Conservation (phyloP, 2,797 vertebrate genomes). For the Ceyx erithaca region DNA sequence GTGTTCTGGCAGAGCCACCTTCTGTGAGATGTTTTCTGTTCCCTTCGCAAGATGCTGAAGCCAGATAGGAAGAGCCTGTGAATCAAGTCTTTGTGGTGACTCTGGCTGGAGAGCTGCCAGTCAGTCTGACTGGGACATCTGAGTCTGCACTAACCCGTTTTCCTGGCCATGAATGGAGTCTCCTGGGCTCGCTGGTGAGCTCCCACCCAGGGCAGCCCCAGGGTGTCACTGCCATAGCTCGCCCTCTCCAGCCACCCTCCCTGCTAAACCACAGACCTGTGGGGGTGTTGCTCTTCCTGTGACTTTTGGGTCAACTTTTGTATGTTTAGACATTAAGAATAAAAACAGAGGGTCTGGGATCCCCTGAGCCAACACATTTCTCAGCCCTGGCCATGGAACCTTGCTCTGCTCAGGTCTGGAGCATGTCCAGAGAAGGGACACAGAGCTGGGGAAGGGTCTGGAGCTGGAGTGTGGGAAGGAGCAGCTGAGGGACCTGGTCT, state of each 20-base stretch:
- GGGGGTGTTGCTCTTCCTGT: background rate
- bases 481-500: too few relatives aligned
- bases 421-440: too few relatives aligned
- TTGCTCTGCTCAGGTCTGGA: background rate
- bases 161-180: background rate
- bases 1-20: conserved; percentile 51
- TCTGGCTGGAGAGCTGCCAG: conserved; percentile 56
- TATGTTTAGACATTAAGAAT: background rate
- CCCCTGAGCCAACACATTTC: background rate
- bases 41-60: conserved; percentile 38
- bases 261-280: rapidly evolving
- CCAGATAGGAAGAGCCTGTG: conserved; percentile 59
- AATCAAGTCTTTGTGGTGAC: conserved; percentile 69
- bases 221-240: rapidly evolving
- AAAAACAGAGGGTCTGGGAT: background rate
- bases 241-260: background rate
- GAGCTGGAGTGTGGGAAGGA: too few relatives aligned
- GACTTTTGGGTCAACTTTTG: background rate
- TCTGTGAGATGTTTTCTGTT: conserved; percentile 71
- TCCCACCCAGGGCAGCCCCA: background rate
- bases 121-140: conserved; percentile 39
- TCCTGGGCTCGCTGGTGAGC: background rate
- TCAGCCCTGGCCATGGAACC: background rate
- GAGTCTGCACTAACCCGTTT: conserved; percentile 7
- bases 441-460: too few relatives aligned